phyloP scores from a whole-genome alignment of 2,888 invertebrate genomes.

The Euphydryas editha region DNA sequence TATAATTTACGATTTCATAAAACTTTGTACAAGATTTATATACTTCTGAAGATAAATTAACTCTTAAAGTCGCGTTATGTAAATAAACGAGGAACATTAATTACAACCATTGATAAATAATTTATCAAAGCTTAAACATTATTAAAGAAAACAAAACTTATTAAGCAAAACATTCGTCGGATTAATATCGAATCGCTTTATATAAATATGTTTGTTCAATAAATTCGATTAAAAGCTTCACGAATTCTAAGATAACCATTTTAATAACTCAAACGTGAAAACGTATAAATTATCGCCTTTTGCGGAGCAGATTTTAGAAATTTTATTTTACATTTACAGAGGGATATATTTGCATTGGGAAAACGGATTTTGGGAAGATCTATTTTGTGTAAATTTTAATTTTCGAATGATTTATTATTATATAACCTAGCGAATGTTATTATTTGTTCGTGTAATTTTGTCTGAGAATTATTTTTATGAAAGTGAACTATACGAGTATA shows the following conservation, averaged over 20 bases:
- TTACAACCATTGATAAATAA: background rate
- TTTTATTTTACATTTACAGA: conserved; percentile 3
- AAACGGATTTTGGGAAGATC: background rate
- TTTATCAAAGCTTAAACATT: too few species aligned
- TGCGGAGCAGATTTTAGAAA: conserved; percentile 3
- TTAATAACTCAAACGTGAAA: conserved; percentile 13
- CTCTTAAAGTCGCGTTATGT: too few species aligned
- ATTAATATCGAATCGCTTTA: background rate
- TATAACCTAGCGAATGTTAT: background rate
- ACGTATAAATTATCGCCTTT: conserved; percentile 14
- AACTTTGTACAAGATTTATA: too few species aligned
- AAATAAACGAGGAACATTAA: background rate
- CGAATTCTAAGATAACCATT: conserved; percentile 13
- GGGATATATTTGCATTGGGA: background rate
- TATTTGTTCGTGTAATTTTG: too few species aligned
- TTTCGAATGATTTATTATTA: background rate
- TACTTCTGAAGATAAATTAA: too few species aligned
- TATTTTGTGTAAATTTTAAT: background rate
- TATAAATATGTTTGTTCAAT: conserved; percentile 13
- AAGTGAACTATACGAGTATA: too few species aligned
- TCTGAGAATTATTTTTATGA: too few species aligned
- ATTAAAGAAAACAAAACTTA: background rate
- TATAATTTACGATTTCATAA: too few species aligned
- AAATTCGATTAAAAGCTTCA: conserved; percentile 14
- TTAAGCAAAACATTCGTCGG: background rate